phyloP scores from a whole-genome alignment of 2,888 invertebrate genomes.

The Drepana falcataria region DNA sequence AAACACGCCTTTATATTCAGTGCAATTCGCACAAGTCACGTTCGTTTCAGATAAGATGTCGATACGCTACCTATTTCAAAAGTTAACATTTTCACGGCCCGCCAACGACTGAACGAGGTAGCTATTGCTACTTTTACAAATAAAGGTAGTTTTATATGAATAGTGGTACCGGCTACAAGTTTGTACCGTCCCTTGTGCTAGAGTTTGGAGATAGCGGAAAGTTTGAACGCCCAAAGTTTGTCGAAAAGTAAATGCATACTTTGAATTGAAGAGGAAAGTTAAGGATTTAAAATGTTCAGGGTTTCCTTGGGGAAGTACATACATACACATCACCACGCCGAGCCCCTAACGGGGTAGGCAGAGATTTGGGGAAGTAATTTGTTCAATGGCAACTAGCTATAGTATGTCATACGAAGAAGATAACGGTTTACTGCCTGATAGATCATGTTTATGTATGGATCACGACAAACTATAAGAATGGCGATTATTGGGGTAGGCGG shows the following conservation, averaged over 20 bases:
- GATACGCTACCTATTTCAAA: conserved; percentile 22
- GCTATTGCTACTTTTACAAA: conserved; percentile 16
- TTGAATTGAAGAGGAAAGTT: neutral
- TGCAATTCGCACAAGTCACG: conserved; percentile 26
- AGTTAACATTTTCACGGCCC: conserved; percentile 20
- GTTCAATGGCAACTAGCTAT: too few species aligned
- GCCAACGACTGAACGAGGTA: conserved; percentile 9
- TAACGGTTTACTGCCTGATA: too few species aligned
- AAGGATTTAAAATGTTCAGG: neutral
- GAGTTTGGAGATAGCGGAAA: conserved; percentile 5
- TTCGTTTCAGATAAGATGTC: conserved; percentile 18
- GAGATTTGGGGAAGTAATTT: too few species aligned
- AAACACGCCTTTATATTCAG: conserved; percentile 17
- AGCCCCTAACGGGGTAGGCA: too few species aligned
- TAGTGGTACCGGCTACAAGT: conserved; percentile 14
- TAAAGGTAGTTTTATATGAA: conserved; percentile 19
- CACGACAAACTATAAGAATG: too few species aligned
- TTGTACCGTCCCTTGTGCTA: conserved; percentile 14
- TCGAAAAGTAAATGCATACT: neutral
- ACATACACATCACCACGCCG: too few species aligned
- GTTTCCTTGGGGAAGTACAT: neutral
- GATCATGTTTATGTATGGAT: too few species aligned
- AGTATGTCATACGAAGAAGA: too few species aligned
- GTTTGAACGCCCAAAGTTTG: neutral
- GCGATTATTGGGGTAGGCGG: too few species aligned